Evolutionary conservation across 2,888 invertebrate genomes (phyloP), one percentile per base, ranked within the genome.

Genomic region (Agrotis segetum): DNA sequence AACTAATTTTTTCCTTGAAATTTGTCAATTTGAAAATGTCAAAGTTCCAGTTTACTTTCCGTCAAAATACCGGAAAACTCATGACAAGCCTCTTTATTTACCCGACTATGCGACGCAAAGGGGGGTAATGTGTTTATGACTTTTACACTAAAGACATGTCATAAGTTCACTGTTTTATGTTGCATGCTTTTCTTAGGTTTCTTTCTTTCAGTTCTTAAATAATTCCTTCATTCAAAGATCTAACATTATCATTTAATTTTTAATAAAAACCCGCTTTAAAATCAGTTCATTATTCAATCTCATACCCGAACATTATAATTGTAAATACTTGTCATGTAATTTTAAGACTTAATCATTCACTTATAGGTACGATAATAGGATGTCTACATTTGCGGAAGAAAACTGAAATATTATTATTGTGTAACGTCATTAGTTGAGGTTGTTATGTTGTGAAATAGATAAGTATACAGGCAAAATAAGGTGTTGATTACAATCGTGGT

Each of bases 121-220:
- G n/a, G n/a, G n/a, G n/a, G n/a, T n/a, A n/a, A n/a, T n/a, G n/a
- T n/a, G 24, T 24, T 24, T 24, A n/a, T 24, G 24, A 6, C 6
- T 29, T 29, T 29, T 3, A 6, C 29, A 29, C 29, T 6, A 34
- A 34, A 34, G 19, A 49, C 73, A 67, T 73, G 79, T 73, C 67
- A 64, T 55, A 16, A 16, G 55, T 13, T 74, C 80, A 77, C 60
- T 44, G 29, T 55, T 74, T 79, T 79, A 79, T 79, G 77, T 77
- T 77, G 80, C 77, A 77, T 79, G 77, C 67, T 67, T 74, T 50
- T 44, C 53, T 53, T 67, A 49, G 52, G 46, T 74, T 58, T 52
- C 46, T 65, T 46, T 19, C 40, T 17, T 53, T 66, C 17, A 17
- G 61, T 66, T 47, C 17, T 60, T 19, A 46, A 52, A 47, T 24